These are phyloP conservation scores for Cynaeus angustus DNA, from an alignment of 2,888 invertebrate species.

Conservation along the genomic window DNA sequence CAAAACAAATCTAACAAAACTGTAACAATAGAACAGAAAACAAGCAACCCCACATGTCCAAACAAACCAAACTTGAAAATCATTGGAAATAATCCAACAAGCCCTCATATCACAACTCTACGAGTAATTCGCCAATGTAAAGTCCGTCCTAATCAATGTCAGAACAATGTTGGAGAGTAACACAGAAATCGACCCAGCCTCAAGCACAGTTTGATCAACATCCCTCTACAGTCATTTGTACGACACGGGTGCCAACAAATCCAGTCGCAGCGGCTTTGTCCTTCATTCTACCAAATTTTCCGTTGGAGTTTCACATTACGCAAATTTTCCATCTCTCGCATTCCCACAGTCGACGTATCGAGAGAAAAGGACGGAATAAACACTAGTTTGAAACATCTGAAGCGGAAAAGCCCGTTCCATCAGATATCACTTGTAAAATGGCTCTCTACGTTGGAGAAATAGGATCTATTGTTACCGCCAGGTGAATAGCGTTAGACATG, in stretches of 20 bases:
- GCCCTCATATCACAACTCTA: not conserved
- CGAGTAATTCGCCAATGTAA: constrained; percentile 4
- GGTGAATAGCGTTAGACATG: constrained; percentile 64
- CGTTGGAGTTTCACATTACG: constrained; percentile 53
- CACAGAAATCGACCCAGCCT: constrained; percentile 58
- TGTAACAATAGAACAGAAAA: too few species aligned
- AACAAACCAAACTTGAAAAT: not conserved
- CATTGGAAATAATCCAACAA: not conserved
- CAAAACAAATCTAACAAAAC: too few species aligned
- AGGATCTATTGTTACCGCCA: constrained; percentile 64
- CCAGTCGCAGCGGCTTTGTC: constrained; percentile 66
- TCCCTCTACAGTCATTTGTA: constrained; percentile 72
- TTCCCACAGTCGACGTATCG: not conserved
- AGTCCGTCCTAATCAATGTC: constrained; percentile 32
- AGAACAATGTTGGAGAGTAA: constrained; percentile 31
- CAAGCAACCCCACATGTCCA: too few species aligned
- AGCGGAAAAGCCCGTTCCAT: constrained; percentile 59
- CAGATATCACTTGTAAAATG: constrained; percentile 64
- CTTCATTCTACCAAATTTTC: constrained; percentile 57
- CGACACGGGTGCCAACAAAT: constrained; percentile 73
- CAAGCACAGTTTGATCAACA: constrained; percentile 69
- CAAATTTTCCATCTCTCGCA: constrained; percentile 50
- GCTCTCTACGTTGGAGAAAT: constrained; percentile 60
- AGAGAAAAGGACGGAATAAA: constrained; percentile 40
- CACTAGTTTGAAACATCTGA: constrained; percentile 50